Conservation (phyloP, 2,113 vertebrate genomes). For the Microtus ochrogaster region DNA sequence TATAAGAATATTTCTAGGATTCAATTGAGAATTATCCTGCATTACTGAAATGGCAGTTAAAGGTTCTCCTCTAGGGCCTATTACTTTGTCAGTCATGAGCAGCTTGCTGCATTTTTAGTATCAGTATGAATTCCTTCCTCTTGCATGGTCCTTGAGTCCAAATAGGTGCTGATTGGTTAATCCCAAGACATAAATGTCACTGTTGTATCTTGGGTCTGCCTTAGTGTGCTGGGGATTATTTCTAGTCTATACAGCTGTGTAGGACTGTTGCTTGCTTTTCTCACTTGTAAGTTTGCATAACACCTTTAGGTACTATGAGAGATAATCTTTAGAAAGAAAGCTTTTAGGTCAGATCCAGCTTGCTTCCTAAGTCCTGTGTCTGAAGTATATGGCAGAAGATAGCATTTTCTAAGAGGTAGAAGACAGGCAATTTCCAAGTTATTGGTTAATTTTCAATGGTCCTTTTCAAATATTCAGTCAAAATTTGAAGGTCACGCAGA, state of each 20-base stretch:
- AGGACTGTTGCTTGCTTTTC: not conserved
- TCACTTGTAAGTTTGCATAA: not conserved
- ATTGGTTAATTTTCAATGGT: slow-evolving; percentile 10
- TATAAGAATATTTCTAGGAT: not conserved
- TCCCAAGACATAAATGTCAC: not conserved
- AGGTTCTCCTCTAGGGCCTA: not conserved
- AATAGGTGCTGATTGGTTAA: not conserved
- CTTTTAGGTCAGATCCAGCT: not conserved
- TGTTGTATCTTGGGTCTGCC: not conserved
- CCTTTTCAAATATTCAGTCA: not conserved
- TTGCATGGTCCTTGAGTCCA: not conserved
- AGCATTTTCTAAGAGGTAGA: not conserved
- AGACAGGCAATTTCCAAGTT: not conserved
- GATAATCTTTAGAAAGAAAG: not conserved
- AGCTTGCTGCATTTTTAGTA: not conserved
- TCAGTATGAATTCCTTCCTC: not conserved
- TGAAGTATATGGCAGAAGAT: not conserved
- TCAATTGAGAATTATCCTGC: not conserved
- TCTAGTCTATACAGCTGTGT: not conserved
- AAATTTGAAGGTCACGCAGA: not conserved
- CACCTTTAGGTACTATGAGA: not conserved
- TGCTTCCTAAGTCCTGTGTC: not conserved
- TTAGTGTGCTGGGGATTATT: not conserved
- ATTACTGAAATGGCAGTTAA: not conserved
- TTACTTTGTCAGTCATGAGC: not conserved